Conservation (phyloP, 2,888 invertebrate species). For the Drosophila monieri region DNA sequence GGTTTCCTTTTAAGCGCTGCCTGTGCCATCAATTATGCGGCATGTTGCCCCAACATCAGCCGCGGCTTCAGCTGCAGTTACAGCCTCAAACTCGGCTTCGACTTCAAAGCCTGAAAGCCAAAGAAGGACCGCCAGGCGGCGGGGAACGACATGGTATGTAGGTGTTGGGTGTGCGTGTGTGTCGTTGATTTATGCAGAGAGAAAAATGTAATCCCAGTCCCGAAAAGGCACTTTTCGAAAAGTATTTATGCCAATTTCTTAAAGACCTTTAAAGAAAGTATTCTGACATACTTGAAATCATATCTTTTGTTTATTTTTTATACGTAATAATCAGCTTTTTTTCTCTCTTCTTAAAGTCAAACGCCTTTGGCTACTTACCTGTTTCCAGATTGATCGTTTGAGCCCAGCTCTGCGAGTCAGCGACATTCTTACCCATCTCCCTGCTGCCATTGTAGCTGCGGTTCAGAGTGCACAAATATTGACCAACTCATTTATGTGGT, state of each 20-base stretch:
- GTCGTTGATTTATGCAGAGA: slow-evolving; percentile 7
- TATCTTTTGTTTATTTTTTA: too few relatives aligned
- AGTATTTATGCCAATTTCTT: background rate
- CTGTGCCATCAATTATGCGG: slow-evolving; percentile 76
- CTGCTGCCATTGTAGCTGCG: slow-evolving; percentile 9
- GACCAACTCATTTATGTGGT: slow-evolving; percentile 36
- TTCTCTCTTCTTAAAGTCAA: slow-evolving; percentile 7
- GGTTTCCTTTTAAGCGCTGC: slow-evolving; percentile 76
- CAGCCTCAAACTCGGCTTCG: slow-evolving; percentile 24
- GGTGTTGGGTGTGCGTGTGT: slow-evolving; percentile 24
- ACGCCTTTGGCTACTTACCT: slow-evolving; percentile 43
- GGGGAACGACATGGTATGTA: slow-evolving; percentile 24
- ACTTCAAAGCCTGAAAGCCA: slow-evolving; percentile 42
- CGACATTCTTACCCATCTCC: slow-evolving; percentile 27
- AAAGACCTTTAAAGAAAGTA: too few relatives aligned
- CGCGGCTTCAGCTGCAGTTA: slow-evolving; percentile 16
- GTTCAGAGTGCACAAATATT: slow-evolving; percentile 69
- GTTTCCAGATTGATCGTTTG: slow-evolving; percentile 39
- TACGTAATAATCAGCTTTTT: background rate
- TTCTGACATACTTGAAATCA: too few relatives aligned
- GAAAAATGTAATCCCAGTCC: background rate
- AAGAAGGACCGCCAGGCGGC: slow-evolving; percentile 34
- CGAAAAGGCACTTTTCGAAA: background rate
- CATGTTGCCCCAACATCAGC: slow-evolving; percentile 62
- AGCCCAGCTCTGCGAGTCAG: slow-evolving; percentile 57